phyloP scores from a whole-genome alignment of 2,797 vertebrate species.

The Rhinatrema bivittatum region DNA sequence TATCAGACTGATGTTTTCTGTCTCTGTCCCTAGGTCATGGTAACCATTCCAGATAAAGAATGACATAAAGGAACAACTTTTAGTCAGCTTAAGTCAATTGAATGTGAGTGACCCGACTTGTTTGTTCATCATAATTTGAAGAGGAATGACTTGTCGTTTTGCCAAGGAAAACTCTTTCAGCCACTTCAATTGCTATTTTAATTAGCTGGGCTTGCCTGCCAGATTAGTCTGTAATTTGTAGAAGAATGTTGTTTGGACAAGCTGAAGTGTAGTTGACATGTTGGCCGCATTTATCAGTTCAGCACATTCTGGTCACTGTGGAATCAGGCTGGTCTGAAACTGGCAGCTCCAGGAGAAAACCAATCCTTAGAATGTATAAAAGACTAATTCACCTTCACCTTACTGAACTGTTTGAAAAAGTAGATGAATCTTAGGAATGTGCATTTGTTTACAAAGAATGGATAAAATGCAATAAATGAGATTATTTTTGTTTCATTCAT shows the following conservation, averaged over 20 bases:
- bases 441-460: constrained; percentile 11
- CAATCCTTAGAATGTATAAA: constrained; percentile 17
- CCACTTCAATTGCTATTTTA: constrained; percentile 64
- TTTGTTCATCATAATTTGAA: constrained; percentile 44
- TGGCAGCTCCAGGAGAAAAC: constrained; percentile 12
- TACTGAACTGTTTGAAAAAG: constrained; percentile 26
- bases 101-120: constrained; percentile 28
- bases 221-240: constrained; percentile 64
- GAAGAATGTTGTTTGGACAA: constrained; percentile 64
- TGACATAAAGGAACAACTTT: constrained; percentile 29
- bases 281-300: constrained; percentile 30
- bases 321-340: constrained; percentile 20
- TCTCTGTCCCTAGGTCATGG: constrained; percentile 20
- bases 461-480: constrained; percentile 27
- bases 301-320: constrained; percentile 22
- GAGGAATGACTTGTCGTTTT: constrained; percentile 30
- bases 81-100: too few species aligned
- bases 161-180: constrained; percentile 57
- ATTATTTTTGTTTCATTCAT: constrained; percentile 1
- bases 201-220: constrained; percentile 47
- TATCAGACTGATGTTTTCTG: constrained; percentile 26
- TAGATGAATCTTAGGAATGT: constrained; percentile 1
- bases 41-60: constrained; percentile 22
- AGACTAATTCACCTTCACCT: constrained; percentile 8
- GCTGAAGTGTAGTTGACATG: constrained; percentile 45